A percentile compares a stretch with the other conserved stretches of the same genome.
Evolutionary conservation across 2,888 invertebrate genomes (phyloP).

Genomic region (Spodoptera picta): DNA sequence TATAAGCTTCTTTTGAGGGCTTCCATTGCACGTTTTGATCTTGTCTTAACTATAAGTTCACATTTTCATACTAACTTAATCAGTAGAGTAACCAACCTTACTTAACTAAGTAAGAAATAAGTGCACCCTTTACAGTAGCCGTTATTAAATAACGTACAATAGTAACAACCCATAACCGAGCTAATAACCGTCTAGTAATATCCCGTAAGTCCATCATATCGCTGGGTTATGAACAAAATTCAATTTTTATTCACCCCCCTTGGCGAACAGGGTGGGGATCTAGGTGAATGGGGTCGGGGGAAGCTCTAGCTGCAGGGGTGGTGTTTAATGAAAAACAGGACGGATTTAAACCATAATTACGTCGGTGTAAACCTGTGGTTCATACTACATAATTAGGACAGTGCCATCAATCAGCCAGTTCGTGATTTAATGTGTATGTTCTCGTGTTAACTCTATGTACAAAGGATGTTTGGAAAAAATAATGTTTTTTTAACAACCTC

Average conservation of each 20-base stretch:
- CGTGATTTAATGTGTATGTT: constrained; percentile 47
- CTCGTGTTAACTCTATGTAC: constrained; percentile 15
- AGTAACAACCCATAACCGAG: constrained; percentile 24
- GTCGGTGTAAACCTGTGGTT: constrained; percentile 21
- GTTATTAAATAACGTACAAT: constrained; percentile 28
- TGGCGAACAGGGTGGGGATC: too few relatives aligned
- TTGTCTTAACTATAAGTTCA: too few relatives aligned
- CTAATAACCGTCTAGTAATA: constrained; percentile 34
- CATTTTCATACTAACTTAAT: neutral
- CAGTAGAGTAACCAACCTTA: neutral
- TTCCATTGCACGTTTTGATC: too few relatives aligned
- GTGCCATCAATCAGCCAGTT: constrained; percentile 58
- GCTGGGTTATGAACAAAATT: constrained; percentile 31
- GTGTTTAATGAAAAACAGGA: constrained; percentile 51
- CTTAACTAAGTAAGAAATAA: constrained; percentile 6
- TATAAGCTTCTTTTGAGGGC: too few relatives aligned
- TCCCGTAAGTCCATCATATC: constrained; percentile 20
- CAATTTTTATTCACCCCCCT: constrained; percentile 19
- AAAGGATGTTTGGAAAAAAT: constrained; percentile 20
- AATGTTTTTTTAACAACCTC: constrained; percentile 9
- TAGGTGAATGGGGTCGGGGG: neutral
- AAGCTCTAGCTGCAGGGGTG: neutral
- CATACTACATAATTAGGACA: constrained; percentile 30
- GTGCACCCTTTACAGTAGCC: neutral
- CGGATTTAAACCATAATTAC: constrained; percentile 53